Conservation (phyloP, 2,888 invertebrate genomes). For the Choreutis nemorana region DNA sequence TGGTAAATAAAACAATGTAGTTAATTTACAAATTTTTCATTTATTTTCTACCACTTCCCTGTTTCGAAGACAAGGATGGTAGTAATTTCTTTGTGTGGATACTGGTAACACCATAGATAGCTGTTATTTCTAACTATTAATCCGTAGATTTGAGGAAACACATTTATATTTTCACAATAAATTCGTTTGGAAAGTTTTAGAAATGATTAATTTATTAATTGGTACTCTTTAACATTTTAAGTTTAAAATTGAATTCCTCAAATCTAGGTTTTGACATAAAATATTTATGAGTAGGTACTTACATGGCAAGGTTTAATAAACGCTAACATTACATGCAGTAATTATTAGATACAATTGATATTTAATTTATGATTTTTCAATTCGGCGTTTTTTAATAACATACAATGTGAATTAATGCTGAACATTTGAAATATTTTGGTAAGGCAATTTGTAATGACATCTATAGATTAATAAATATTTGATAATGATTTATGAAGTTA, state of each 20-base stretch:
- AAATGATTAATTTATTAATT: background rate
- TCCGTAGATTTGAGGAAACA: conserved; percentile 24
- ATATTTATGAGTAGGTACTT: conserved; percentile 33
- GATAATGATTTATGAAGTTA: background rate
- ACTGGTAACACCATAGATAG: conserved; percentile 63
- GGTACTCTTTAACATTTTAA: background rate
- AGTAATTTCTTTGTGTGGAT: conserved; percentile 51
- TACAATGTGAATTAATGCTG: no score
- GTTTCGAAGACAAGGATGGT: conserved; percentile 51
- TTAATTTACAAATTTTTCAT: conserved; percentile 61
- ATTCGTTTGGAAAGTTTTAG: background rate
- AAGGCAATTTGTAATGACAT: background rate
- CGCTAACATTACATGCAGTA: conserved; percentile 50
- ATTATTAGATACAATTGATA: conserved; percentile 9
- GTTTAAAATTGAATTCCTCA: conserved; percentile 10
- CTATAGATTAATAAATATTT: background rate
- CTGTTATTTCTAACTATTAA: conserved; percentile 35
- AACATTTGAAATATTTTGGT: background rate
- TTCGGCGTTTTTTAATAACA: no score
- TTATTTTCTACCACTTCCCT: conserved; percentile 48
- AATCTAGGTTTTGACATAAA: conserved; percentile 34
- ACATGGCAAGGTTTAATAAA: conserved; percentile 62
- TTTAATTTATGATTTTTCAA: no score
- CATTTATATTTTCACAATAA: conserved; percentile 8
- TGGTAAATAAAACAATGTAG: conserved; percentile 27